These are phyloP conservation scores for Bemisia tabaci DNA, from an alignment of 1,140 invertebrate species.

Conservation along the genomic window DNA sequence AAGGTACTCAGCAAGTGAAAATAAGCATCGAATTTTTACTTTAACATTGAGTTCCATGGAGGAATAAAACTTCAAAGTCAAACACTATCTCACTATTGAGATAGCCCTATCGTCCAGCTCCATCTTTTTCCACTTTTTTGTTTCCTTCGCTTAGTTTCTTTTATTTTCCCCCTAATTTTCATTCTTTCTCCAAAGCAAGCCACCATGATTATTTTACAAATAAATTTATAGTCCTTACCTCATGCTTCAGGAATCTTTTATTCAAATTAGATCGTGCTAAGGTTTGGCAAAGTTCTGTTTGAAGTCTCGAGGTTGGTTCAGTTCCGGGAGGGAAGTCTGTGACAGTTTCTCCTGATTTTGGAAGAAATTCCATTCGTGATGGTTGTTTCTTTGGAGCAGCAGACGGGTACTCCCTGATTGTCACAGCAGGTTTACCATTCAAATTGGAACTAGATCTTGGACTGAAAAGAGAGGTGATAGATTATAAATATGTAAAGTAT, in stretches of 20 bases:
- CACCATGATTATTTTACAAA: too few relatives aligned
- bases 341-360: conserved; percentile 24
- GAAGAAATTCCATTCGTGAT: conserved; percentile 50
- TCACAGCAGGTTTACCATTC: conserved; percentile 33
- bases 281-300: conserved; percentile 54
- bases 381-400: conserved; percentile 43
- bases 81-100: too few relatives aligned
- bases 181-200: too few relatives aligned
- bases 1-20: too few relatives aligned
- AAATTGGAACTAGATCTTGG: conserved; percentile 4
- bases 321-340: conserved; percentile 4
- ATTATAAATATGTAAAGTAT: conserved; percentile 15
- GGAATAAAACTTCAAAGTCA: too few relatives aligned
- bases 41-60: too few relatives aligned
- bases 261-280: conserved; percentile 52
- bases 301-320: conserved; percentile 42
- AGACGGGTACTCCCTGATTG: conserved; percentile 50
- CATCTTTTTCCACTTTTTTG: too few relatives aligned
- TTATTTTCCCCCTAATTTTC: too few relatives aligned
- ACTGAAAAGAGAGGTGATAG: conserved; percentile 30
- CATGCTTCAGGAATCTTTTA: conserved; percentile 1
- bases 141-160: too few relatives aligned
- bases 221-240: too few relatives aligned
- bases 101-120: too few relatives aligned
- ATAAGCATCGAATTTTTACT: too few relatives aligned